Evolutionary conservation across 2,888 invertebrate genomes (phyloP), one percentile per base, ranked within the genome.

Genomic region (Lepas anatifera): DNA sequence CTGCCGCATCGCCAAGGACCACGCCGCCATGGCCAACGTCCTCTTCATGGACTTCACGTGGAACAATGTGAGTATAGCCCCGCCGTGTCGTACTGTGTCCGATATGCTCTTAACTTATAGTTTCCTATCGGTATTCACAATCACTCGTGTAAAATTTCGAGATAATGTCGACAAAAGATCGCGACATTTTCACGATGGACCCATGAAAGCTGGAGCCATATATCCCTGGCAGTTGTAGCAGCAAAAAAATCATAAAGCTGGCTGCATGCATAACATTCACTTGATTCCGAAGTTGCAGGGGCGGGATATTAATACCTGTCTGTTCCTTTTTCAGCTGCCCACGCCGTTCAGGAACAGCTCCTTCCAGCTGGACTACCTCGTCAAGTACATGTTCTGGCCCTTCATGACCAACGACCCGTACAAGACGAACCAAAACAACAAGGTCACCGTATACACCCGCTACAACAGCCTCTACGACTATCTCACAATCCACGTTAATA

Each of bases 1-100:
- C 39, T 66, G 66, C 66, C 39, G 41, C 37, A 25, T 39, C 25
- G 66, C 66, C 37, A 66, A 66, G 66, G 39, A 66, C 27, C 39
- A 39, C 39, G 66, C 66, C 3, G 66, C 66, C 7, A 13, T 66
- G 25, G 39, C 39, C 39, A 39, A 37, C 66, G 3, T 25, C 39
- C 13, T 6, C 39, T 25, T 25, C 11, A 6, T 66, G 8, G 27
- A 39, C 7, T 27, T 66, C 39, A 39, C 37, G 3, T 13, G 11
- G 25, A 35, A 39, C 39, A 10, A 37, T 3, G 66, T 66, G 13
- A 66, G 66, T 66, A 41, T 16, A 16, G n/a, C n/a, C n/a, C n/a
- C n/a, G n/a, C n/a, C n/a, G n/a, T n/a, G n/a, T n/a, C n/a, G n/a
- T n/a, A n/a, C n/a, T n/a, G n/a, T n/a, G n/a, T n/a, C n/a, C n/a